A percentile compares a stretch with the other conserved stretches of the same genome.
These are phyloP conservation scores for Danionella dracula DNA, from an alignment of 2,797 vertebrate species.

Conservation along the genomic window DNA sequence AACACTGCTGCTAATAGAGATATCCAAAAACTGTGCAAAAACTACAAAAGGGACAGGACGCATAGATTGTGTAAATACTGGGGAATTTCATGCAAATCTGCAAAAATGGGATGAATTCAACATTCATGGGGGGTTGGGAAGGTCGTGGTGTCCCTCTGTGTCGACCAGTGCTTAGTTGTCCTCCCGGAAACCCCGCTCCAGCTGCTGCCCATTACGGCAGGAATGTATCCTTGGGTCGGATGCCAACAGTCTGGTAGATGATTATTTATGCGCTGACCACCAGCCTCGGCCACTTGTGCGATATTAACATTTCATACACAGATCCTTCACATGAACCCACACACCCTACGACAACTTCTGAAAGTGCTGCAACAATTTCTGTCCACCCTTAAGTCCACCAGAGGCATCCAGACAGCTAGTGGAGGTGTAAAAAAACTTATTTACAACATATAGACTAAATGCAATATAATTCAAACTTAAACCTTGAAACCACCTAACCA, in stretches of 20 bases:
- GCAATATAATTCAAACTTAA: no score
- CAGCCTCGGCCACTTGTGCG: conserved; percentile 63
- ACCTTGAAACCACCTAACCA: no score
- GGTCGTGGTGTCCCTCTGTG: conserved; percentile 55
- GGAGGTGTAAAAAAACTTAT: conserved; percentile 39
- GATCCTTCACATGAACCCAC: conserved; percentile 62
- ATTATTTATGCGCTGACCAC: conserved; percentile 66
- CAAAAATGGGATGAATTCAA: conserved; percentile 9
- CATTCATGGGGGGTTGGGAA: conserved; percentile 10
- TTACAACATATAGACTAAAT: conserved; percentile 20
- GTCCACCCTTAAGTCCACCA: conserved; percentile 52
- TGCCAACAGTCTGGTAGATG: conserved; percentile 64
- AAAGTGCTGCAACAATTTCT: conserved; percentile 56
- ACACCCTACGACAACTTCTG: conserved; percentile 38
- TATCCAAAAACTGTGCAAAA: not conserved
- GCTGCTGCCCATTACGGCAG: conserved; percentile 74
- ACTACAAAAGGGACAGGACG: no score
- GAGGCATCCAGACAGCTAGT: conserved; percentile 10
- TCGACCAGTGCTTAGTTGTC: conserved; percentile 74
- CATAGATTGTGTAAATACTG: not conserved
- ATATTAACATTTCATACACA: conserved; percentile 68
- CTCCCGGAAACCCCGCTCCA: conserved; percentile 68
- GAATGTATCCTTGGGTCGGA: conserved; percentile 73
- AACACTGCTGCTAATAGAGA: not conserved
- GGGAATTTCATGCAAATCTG: not conserved